Evolutionary conservation across 2,113 vertebrate genomes (phyloP).

Genomic region (Hypomesus transpacificus): DNA sequence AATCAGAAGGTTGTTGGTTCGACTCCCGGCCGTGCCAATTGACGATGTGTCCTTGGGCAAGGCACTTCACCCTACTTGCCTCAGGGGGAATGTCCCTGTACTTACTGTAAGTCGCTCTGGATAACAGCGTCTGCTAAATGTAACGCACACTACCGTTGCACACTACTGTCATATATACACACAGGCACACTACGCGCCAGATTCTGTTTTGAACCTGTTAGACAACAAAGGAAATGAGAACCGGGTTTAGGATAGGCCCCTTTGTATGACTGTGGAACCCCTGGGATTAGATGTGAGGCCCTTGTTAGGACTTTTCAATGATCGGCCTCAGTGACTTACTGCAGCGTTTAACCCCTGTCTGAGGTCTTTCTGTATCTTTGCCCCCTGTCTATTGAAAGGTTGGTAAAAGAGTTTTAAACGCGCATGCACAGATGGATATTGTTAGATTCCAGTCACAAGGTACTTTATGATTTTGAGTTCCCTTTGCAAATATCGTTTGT

Average conservation of each 20-base stretch:
- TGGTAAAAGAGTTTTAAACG: no score
- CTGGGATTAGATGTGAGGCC: background rate
- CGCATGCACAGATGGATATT: no score
- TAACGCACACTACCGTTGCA: background rate
- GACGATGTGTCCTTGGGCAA: no score
- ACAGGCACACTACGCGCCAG: no score
- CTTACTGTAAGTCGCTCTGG: no score
- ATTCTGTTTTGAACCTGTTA: background rate
- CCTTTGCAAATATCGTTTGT: background rate
- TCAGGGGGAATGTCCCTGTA: no score
- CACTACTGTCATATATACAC: background rate
- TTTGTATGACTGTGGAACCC: background rate
- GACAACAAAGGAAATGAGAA: background rate
- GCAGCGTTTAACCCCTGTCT: background rate
- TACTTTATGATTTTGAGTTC: background rate
- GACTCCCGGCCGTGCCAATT: no score
- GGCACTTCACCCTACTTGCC: no score
- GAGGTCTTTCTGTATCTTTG: background rate
- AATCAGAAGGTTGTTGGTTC: no score
- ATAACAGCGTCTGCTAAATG: no score
- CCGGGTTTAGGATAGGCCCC: no score
- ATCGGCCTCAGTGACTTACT: background rate
- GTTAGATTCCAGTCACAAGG: no score
- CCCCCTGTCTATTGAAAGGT: background rate
- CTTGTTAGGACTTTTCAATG: slow-evolving; percentile 29